Conservation (phyloP, 2,113 vertebrate species). For the Mastomys natalensis region DNA sequence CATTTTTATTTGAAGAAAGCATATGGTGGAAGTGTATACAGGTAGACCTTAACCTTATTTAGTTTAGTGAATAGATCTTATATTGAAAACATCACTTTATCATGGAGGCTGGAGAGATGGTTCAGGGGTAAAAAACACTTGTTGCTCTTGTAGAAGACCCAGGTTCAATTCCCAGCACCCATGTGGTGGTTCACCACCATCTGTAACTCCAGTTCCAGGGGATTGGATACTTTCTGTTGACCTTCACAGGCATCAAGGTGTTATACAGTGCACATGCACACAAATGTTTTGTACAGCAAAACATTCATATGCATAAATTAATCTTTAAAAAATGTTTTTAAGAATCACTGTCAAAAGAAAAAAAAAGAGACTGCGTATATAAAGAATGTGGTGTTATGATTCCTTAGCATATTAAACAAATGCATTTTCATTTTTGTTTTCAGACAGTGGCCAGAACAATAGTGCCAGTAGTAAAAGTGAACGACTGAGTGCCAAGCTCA, state of each 20-base stretch:
- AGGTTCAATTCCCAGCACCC: not conserved
- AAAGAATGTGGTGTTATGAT: slow-evolving; percentile 39
- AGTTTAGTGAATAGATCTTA: not conserved
- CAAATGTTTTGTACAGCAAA: not conserved
- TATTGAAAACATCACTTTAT: slow-evolving; percentile 27
- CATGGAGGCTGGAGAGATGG: not conserved
- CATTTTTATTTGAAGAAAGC: slow-evolving; percentile 55
- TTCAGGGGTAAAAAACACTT: not conserved
- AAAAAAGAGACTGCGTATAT: not conserved
- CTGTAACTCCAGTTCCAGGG: not conserved
- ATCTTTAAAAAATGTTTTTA: not conserved
- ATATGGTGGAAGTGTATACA: not conserved
- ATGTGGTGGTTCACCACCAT: not conserved
- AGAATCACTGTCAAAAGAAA: not conserved
- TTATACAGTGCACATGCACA: not conserved
- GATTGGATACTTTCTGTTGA: not conserved
- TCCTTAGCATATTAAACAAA: slow-evolving; percentile 61
- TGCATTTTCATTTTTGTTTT: slow-evolving; percentile 64
- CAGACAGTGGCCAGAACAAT: slow-evolving; percentile 91
- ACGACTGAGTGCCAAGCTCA: slow-evolving; percentile 91
- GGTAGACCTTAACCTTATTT: not conserved
- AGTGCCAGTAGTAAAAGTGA: slow-evolving; percentile 90
- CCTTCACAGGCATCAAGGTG: not conserved
- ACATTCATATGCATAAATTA: not conserved
- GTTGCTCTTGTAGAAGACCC: not conserved